phyloP scores from a whole-genome alignment of 1,140 invertebrate species.

The Hirudo medicinalis region DNA sequence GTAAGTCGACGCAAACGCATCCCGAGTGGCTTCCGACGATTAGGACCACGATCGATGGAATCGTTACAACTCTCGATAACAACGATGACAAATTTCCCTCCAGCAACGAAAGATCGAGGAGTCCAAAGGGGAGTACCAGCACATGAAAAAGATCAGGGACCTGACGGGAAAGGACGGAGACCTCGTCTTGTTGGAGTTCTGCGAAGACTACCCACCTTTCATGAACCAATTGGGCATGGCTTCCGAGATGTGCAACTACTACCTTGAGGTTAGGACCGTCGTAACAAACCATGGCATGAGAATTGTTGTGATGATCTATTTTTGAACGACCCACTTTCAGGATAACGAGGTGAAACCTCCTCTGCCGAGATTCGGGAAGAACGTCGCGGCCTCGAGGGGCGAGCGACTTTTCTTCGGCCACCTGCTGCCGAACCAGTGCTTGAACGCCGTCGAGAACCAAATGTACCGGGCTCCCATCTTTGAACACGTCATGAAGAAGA shows the following conservation, averaged over 20 bases:
- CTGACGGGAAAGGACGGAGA: constrained; percentile 87
- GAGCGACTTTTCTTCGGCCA: constrained; percentile 91
- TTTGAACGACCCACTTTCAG: constrained; percentile 16
- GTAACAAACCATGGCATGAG: too few species aligned
- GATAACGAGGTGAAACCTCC: constrained; percentile 67
- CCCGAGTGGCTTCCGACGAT: too few species aligned
- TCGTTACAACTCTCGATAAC: too few species aligned
- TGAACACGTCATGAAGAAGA: constrained; percentile 60
- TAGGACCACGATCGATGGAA: too few species aligned
- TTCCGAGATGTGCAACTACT: constrained; percentile 95
- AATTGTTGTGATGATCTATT: neutral
- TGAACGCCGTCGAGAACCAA: constrained; percentile 87
- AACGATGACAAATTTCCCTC: too few species aligned
- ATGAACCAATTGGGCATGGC: constrained; percentile 93
- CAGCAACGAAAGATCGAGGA: too few species aligned
- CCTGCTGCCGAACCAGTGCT: constrained; percentile 73
- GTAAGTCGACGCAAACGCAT: too few species aligned
- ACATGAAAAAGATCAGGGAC: constrained; percentile 44
- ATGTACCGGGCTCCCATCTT: constrained; percentile 94
- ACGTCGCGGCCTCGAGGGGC: constrained; percentile 77
- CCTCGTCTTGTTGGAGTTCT: constrained; percentile 81
- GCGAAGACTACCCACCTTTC: constrained; percentile 90
- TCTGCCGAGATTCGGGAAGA: constrained; percentile 55
- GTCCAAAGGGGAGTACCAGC: too few species aligned
- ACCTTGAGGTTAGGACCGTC: constrained; percentile 57